Evolutionary conservation across 2,888 invertebrate species (phyloP).

Genomic region (Odontothrips loti): DNA sequence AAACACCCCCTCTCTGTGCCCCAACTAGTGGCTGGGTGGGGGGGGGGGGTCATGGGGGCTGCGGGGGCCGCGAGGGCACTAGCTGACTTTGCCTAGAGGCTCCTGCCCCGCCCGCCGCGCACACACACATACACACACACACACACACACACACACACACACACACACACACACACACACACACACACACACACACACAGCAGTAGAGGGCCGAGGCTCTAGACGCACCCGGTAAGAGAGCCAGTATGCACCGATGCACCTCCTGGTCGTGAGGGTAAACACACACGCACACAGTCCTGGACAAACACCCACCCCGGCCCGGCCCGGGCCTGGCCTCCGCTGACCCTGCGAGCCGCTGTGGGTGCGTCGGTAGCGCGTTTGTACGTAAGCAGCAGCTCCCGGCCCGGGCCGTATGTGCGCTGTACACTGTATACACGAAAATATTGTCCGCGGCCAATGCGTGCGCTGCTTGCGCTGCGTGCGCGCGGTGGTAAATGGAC

Average conservation of each 20-base stretch:
- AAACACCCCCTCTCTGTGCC: too few relatives aligned
- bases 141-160: too few relatives aligned
- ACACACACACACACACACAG: too few relatives aligned
- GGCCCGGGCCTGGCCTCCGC: background rate
- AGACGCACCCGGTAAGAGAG: background rate
- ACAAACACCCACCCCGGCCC: background rate
- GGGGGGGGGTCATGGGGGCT: too few relatives aligned
- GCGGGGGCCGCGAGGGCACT: too few relatives aligned
- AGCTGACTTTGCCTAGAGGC: too few relatives aligned
- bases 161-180: too few relatives aligned
- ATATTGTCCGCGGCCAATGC: background rate
- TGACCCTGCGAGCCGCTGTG: background rate
- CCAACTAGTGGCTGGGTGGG: too few relatives aligned
- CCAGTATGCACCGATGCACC: background rate
- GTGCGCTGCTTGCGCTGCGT: too few relatives aligned
- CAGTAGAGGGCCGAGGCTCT: too few relatives aligned
- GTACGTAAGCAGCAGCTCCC: background rate
- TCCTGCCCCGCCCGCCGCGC: too few relatives aligned
- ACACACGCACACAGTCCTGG: background rate
- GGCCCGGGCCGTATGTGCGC: background rate
- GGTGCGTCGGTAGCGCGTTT: background rate
- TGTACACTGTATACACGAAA: conserved; percentile 1
- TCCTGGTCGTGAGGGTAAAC: background rate
- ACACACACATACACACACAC: too few relatives aligned
- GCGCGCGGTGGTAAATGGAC: background rate